These are phyloP conservation scores for Paralinhomoeus sp. DNA, from an alignment of 2,888 invertebrate species.

Conservation along the genomic window DNA sequence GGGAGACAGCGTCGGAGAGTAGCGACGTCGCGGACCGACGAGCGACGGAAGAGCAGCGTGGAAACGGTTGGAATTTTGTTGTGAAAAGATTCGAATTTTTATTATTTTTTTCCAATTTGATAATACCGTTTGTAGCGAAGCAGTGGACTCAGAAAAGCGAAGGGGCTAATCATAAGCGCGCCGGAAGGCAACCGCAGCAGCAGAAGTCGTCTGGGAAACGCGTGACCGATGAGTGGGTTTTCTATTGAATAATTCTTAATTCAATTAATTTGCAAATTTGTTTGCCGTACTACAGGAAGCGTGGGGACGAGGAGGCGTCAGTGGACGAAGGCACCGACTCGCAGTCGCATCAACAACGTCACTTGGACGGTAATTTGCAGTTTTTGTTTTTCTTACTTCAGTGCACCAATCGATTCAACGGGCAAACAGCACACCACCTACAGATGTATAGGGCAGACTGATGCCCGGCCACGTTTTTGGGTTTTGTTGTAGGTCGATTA, in stretches of 20 bases:
- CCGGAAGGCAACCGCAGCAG: slow-evolving; percentile 36
- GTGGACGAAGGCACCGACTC: background rate
- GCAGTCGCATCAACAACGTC: background rate
- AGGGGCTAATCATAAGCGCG: too few species aligned
- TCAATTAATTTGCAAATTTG: background rate
- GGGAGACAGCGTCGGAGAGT: slow-evolving; percentile 55
- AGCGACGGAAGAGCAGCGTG: slow-evolving; percentile 25
- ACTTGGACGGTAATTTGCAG: too few species aligned
- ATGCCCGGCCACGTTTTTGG: too few species aligned
- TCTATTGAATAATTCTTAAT: background rate
- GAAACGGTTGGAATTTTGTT: background rate
- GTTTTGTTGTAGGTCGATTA: too few species aligned
- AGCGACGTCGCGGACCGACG: slow-evolving; percentile 33
- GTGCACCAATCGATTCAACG: too few species aligned
- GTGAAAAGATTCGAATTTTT: background rate
- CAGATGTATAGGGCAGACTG: too few species aligned
- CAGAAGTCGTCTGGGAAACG: slow-evolving; percentile 18
- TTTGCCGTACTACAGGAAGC: too few species aligned
- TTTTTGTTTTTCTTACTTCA: too few species aligned
- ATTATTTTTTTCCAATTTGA: too few species aligned
- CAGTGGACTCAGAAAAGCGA: background rate
- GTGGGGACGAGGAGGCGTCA: too few species aligned
- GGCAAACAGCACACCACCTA: too few species aligned
- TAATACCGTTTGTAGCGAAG: background rate
- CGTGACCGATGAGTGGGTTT: background rate